Evolutionary conservation across 2,888 invertebrate species (phyloP).

Genomic region (Hemithea aestivaria): DNA sequence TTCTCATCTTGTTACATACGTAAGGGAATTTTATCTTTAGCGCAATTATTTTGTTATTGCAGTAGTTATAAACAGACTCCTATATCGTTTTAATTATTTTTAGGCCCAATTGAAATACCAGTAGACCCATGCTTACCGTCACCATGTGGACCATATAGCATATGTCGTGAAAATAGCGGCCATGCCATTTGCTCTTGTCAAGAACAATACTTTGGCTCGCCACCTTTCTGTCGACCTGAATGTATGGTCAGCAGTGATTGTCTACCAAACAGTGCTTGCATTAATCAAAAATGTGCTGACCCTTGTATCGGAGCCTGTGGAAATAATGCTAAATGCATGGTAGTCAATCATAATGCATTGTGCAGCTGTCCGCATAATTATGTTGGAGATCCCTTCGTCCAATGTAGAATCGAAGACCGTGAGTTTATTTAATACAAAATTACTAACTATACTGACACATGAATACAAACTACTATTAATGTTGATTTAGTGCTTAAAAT

Average conservation of each 20-base stretch:
- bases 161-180: conserved; percentile 84
- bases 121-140: conserved; percentile 80
- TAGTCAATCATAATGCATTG: conserved; percentile 91
- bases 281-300: conserved; percentile 88
- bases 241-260: conserved; percentile 92
- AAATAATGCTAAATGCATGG: conserved; percentile 87
- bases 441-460: conserved; percentile 14
- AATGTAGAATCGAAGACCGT: conserved; percentile 84
- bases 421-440: conserved; percentile 53
- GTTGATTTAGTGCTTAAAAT: not conserved
- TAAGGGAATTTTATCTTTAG: conserved; percentile 32
- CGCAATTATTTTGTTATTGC: not conserved
- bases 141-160: conserved; percentile 90
- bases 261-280: conserved; percentile 87
- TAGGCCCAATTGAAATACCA: conserved; percentile 57
- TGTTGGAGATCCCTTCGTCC: conserved; percentile 89
- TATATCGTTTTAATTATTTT: conserved; percentile 31
- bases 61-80: conserved; percentile 10
- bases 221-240: conserved; percentile 88
- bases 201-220: conserved; percentile 87
- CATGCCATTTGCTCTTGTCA: conserved; percentile 91
- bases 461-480: not conserved
- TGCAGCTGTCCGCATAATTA: conserved; percentile 88
- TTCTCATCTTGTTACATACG: conserved; percentile 84
- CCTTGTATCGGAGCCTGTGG: conserved; percentile 93